These are phyloP conservation scores for Mesoclemmys tuberculata DNA, from an alignment of 2,113 vertebrate genomes.

Conservation along the genomic window DNA sequence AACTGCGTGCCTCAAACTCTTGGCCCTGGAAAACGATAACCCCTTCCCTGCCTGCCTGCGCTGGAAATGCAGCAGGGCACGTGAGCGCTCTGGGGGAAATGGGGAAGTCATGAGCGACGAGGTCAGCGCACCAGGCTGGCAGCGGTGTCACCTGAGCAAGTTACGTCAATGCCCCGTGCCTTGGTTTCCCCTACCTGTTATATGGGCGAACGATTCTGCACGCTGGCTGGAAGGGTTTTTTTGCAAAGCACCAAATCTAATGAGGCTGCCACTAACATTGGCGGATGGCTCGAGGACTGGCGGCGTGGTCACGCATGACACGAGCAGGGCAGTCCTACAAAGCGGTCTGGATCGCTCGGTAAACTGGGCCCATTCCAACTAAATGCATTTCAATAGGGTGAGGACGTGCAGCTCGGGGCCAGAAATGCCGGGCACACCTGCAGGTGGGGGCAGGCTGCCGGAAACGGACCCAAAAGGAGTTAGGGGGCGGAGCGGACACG, in stretches of 20 bases:
- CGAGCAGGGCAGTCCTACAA: background rate
- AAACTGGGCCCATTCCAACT: background rate
- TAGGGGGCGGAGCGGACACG: background rate
- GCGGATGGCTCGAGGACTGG: background rate
- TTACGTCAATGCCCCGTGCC: background rate
- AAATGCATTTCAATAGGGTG: background rate
- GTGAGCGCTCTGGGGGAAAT: background rate
- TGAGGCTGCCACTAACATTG: background rate
- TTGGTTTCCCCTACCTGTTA: background rate
- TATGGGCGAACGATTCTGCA: background rate
- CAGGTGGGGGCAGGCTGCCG: background rate
- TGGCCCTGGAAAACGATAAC: background rate
- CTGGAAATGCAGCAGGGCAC: background rate
- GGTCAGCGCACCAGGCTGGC: background rate
- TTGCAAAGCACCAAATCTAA: background rate
- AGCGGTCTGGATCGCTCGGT: background rate
- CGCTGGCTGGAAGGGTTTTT: accelerated
- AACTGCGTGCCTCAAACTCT: background rate
- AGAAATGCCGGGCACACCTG: background rate
- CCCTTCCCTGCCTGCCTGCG: background rate
- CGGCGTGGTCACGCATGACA: too few relatives aligned
- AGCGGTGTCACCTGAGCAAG: background rate
- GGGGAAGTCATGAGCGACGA: background rate
- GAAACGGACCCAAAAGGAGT: background rate
- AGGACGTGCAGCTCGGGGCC: background rate